Conservation (phyloP, 2,113 vertebrate species). For the Cyanoramphus novaezelandiae region DNA sequence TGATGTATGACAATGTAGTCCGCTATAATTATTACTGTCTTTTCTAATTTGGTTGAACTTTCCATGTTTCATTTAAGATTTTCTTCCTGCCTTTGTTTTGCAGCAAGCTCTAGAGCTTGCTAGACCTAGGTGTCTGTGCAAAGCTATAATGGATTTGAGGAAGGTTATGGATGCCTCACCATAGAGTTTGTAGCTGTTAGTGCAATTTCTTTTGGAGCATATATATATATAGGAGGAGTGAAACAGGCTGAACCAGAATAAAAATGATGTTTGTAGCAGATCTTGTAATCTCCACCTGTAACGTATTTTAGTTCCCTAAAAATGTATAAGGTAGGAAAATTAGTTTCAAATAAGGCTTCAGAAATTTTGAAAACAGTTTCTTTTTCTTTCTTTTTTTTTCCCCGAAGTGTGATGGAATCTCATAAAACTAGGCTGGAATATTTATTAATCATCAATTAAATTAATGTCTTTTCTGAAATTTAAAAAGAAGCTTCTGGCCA, state of each 20-base stretch:
- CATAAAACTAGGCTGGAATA: background rate
- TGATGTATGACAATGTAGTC: background rate
- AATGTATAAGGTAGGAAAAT: background rate
- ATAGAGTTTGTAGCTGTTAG: background rate
- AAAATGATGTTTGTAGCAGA: background rate
- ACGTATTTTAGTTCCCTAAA: background rate
- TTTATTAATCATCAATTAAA: background rate
- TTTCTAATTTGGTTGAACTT: background rate
- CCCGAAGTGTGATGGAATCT: background rate
- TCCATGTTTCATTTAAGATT: background rate
- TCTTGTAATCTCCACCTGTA: background rate
- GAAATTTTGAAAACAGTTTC: background rate
- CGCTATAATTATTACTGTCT: background rate
- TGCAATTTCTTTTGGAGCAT: background rate
- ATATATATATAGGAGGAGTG: background rate
- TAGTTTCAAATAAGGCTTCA: background rate
- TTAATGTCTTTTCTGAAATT: background rate
- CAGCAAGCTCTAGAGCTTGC: background rate
- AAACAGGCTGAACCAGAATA: background rate
- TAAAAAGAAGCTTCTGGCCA: background rate
- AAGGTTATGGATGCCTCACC: background rate
- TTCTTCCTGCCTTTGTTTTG: background rate
- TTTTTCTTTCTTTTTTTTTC: background rate
- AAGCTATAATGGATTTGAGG: background rate
- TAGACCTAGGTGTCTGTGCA: background rate